Evolutionary conservation across 2,888 invertebrate species (phyloP).

Genomic region (Ophion slaviceki): DNA sequence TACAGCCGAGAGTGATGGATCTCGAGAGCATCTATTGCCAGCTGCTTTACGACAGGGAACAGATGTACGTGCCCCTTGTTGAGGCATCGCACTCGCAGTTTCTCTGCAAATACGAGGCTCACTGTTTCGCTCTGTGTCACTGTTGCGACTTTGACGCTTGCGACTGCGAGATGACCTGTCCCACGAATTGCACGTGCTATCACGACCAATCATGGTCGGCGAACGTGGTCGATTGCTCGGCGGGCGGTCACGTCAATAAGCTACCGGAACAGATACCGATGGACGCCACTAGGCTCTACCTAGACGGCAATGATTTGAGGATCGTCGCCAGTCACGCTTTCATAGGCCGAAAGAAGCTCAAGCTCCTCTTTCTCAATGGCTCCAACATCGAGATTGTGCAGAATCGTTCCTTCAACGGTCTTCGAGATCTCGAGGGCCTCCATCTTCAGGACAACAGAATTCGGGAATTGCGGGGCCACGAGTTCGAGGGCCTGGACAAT

Average conservation of each 20-base stretch:
- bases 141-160: slow-evolving; percentile 97
- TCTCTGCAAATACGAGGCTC: slow-evolving; percentile 92
- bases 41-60: slow-evolving; percentile 91
- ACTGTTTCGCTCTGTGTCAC: slow-evolving; percentile 94
- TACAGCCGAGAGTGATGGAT: slow-evolving; percentile 93
- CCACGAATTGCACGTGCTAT: slow-evolving; percentile 94
- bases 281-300: slow-evolving; percentile 94
- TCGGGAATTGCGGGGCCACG: slow-evolving; percentile 89
- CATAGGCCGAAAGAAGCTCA: slow-evolving; percentile 92
- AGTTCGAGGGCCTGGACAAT: slow-evolving; percentile 91
- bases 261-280: slow-evolving; percentile 94
- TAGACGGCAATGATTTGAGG: slow-evolving; percentile 93
- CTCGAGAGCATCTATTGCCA: slow-evolving; percentile 93
- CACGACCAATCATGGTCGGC: slow-evolving; percentile 94
- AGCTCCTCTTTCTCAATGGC: slow-evolving; percentile 90
- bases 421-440: slow-evolving; percentile 90
- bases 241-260: slow-evolving; percentile 88
- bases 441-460: slow-evolving; percentile 91
- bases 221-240: slow-evolving; percentile 93
- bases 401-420: slow-evolving; percentile 93
- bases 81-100: slow-evolving; percentile 93
- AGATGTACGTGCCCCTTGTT: slow-evolving; percentile 89
- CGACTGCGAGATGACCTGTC: slow-evolving; percentile 97
- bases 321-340: slow-evolving; percentile 92
- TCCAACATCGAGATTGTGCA: slow-evolving; percentile 92